Conservation (phyloP, 2,888 invertebrate species). For the Leptothorax acervorum region DNA sequence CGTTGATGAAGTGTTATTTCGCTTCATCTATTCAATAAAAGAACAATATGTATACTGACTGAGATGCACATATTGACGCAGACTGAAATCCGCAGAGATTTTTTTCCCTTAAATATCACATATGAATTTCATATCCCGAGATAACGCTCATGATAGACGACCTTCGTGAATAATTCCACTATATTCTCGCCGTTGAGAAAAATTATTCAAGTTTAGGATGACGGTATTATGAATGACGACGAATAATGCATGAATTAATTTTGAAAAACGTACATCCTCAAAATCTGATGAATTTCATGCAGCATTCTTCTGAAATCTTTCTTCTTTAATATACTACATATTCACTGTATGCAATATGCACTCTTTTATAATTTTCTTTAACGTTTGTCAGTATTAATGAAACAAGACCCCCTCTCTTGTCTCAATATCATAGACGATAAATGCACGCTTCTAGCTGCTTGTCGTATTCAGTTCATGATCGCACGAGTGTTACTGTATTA, state of each 20-base stretch:
- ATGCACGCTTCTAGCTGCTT: background rate
- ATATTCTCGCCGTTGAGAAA: constrained; percentile 21
- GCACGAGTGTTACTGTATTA: background rate
- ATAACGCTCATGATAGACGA: constrained; percentile 27
- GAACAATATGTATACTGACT: background rate
- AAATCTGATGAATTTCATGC: background rate
- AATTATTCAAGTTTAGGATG: constrained; percentile 8
- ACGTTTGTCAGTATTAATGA: background rate
- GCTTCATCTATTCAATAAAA: background rate
- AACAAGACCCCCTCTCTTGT: background rate
- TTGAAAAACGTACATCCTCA: background rate
- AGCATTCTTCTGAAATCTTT: background rate
- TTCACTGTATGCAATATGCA: too few species aligned
- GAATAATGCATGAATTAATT: constrained; percentile 33
- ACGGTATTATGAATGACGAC: background rate
- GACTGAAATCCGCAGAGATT: background rate
- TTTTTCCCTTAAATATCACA: constrained; percentile 21
- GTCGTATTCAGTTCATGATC: background rate
- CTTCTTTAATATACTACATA: background rate
- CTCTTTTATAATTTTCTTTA: background rate
- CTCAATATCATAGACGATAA: background rate
- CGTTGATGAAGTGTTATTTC: background rate
- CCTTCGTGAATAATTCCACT: constrained; percentile 23
- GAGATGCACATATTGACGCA: background rate
- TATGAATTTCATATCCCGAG: constrained; percentile 26